Base-by-base conservation (phyloP, 2,888 invertebrate species). In the Synanthedon formicaeformis region DNA sequence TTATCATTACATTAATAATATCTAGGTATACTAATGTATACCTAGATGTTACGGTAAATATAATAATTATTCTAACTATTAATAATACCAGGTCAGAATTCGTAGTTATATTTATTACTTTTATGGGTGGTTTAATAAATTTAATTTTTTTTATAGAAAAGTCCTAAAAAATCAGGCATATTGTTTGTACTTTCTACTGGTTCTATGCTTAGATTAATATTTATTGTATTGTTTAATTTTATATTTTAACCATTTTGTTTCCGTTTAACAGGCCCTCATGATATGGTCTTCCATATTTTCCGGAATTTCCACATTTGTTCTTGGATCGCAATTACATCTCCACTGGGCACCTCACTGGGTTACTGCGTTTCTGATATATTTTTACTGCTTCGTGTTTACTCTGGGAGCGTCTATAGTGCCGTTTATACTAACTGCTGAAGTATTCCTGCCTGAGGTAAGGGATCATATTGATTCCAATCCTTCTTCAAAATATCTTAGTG, bases 381-480 rank as follows among this genome's bases (percentile, higher is more conserved):
- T 62, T 4, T 78, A 70, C 66, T 73, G 78, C 34, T 76, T 83
- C 10, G 62, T 75, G 1, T 84, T 71, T 53, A 78, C 77, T 2
- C 50, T 80, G 1, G 87, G 87, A 0, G 74, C 78, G 14, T 79
- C 78, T 5, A 75, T 77, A 1, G 72, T 81, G 14, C 82, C 84
- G 0, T 84, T 76, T 40, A 75, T 87, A 5, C 57, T 83, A 8
- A 66, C 77, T 49, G 75, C 81, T 40, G 87, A 88, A 59, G 71
- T 84, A 0, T 86, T 86, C 55, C 57, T 83, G 10, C 80, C 85
- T 4, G 80, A 83, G 71, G 81, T 85, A 53, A 53, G 49, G 53
- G 12, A 6, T 11, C 48, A 45, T 45, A 16, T 13, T 14, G 48
- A 14, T 2, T 13, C 11, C n/a, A 45, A 45, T 45, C 10, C 34